A percentile compares a stretch with the other conserved stretches of the same genome.
phyloP scores from a whole-genome alignment of 2,888 invertebrate genomes.

The Eilema griseolum region DNA sequence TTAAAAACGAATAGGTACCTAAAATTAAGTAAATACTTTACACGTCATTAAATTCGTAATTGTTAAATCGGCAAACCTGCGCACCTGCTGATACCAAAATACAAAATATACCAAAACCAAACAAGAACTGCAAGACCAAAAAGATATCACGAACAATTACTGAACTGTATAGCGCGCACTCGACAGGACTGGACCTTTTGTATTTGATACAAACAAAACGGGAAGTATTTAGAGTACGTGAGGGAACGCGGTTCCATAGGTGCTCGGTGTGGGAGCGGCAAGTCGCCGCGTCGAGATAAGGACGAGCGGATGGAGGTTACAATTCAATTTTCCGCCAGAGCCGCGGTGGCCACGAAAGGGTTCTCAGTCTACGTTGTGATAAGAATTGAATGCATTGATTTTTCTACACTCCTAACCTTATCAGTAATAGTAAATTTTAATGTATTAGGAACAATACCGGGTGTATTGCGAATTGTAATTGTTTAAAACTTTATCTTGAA shows the following conservation, averaged over 20 bases:
- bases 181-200: constrained; percentile 47
- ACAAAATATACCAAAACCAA: constrained; percentile 3
- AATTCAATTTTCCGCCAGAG: constrained; percentile 74
- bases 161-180: constrained; percentile 17
- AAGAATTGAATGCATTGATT: constrained; percentile 34
- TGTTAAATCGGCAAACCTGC: not conserved
- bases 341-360: constrained; percentile 49
- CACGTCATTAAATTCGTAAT: not conserved
- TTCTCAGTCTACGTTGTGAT: constrained; percentile 43
- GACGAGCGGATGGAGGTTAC: constrained; percentile 63
- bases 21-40: not conserved
- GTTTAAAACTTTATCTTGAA: not conserved
- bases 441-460: not conserved
- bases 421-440: constrained; percentile 12
- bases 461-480: too few relatives aligned
- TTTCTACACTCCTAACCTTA: constrained; percentile 22
- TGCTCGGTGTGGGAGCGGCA: constrained; percentile 39
- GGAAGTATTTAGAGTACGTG: constrained; percentile 57
- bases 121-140: constrained; percentile 20
- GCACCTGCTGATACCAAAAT: too few relatives aligned
- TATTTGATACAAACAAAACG: constrained; percentile 59
- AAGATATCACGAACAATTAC: constrained; percentile 30
- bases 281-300: constrained; percentile 59
- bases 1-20: too few relatives aligned
- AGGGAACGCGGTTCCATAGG: constrained; percentile 59